Evolutionary conservation across 2,888 invertebrate genomes (phyloP).

Genomic region (Dynastes tityus): DNA sequence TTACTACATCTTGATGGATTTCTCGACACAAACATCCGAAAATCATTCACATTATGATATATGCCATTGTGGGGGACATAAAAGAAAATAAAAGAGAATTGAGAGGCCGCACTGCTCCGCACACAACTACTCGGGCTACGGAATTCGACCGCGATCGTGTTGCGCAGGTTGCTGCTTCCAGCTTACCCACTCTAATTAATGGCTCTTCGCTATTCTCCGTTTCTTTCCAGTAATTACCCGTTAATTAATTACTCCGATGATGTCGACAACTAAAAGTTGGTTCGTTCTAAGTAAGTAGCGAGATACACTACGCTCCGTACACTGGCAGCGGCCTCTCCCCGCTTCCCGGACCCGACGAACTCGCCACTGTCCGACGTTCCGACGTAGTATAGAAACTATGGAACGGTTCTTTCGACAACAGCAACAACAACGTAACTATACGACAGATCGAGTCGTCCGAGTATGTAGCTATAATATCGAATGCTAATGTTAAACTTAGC

Average conservation of each 20-base stretch:
- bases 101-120: too few relatives aligned
- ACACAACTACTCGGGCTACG: conserved; percentile 3
- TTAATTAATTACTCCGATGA: conserved; percentile 62
- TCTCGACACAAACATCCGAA: too few relatives aligned
- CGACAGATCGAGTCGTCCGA: too few relatives aligned
- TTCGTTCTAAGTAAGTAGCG: conserved; percentile 54
- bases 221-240: conserved; percentile 61
- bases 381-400: too few relatives aligned
- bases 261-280: conserved; percentile 47
- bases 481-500: too few relatives aligned
- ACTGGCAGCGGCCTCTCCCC: neutral
- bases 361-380: neutral
- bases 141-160: conserved; percentile 55
- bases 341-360: neutral
- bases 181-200: conserved; percentile 58
- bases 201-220: conserved; percentile 54
- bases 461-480: too few relatives aligned
- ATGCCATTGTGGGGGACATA: too few relatives aligned
- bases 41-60: too few relatives aligned
- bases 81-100: too few relatives aligned
- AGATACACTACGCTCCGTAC: conserved; percentile 7
- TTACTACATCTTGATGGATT: too few relatives aligned
- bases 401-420: neutral
- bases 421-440: neutral
- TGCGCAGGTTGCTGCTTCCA: conserved; percentile 58